Evolutionary conservation across 2,797 vertebrate species (phyloP).

Genomic region (Micromesistius poutassou): DNA sequence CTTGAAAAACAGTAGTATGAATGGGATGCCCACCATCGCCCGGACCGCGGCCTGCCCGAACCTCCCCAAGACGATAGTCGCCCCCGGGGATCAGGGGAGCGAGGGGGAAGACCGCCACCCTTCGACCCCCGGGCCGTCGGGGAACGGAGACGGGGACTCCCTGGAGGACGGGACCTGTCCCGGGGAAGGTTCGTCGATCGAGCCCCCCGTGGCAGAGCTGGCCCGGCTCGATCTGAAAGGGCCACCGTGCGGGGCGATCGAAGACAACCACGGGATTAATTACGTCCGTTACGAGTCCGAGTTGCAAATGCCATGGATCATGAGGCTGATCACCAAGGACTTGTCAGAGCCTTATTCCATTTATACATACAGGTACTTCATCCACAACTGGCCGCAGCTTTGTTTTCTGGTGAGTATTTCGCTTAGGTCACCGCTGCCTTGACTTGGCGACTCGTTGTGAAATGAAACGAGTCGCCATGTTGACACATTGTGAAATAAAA

Average conservation of each 20-base stretch:
- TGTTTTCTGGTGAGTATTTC: slow-evolving; percentile 96
- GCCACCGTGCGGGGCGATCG: slow-evolving; percentile 33
- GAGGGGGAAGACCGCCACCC: slow-evolving; percentile 39
- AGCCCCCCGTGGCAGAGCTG: slow-evolving; percentile 62
- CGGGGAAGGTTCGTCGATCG: slow-evolving; percentile 31
- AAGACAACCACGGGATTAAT: slow-evolving; percentile 82
- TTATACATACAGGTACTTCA: slow-evolving; percentile 99
- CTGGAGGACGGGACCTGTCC: slow-evolving; percentile 41
- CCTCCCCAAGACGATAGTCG: slow-evolving; percentile 9
- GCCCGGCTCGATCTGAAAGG: slow-evolving; percentile 65
- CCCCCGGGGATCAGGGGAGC: slow-evolving; percentile 30
- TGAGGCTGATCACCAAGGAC: slow-evolving; percentile 99
- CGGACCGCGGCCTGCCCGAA: slow-evolving; percentile 46
- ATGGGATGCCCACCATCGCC: slow-evolving; percentile 62
- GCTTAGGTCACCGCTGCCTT: too few species aligned
- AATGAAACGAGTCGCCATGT: too few species aligned
- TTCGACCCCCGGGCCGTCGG: not conserved
- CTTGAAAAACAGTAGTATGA: slow-evolving; percentile 60
- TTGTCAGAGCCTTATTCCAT: slow-evolving; percentile 99
- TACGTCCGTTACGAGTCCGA: slow-evolving; percentile 98
- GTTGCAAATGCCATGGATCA: slow-evolving; percentile 99
- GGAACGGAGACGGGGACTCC: slow-evolving; percentile 9
- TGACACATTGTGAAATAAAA: not conserved
- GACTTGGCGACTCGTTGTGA: too few species aligned
- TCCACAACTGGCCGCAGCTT: slow-evolving; percentile 99